Evolutionary conservation across 2,113 vertebrate species (phyloP).

Genomic region (Panthera uncia): DNA sequence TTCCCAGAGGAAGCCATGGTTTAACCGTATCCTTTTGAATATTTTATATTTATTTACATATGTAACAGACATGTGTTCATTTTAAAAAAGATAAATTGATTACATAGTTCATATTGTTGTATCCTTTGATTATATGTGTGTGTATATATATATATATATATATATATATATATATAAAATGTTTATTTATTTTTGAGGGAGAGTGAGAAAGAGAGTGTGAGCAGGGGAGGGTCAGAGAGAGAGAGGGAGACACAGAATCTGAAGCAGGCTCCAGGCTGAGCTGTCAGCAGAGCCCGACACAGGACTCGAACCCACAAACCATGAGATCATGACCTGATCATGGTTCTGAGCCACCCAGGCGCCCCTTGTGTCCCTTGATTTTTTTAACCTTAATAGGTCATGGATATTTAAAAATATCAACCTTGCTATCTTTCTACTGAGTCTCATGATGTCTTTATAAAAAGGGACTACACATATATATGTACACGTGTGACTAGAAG

Average conservation of each 20-base stretch:
- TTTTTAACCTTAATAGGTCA: not conserved
- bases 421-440: not conserved
- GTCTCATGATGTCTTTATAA: not conserved
- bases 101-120: not conserved
- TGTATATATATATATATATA: too few relatives aligned
- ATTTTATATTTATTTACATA: not conserved
- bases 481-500: not conserved
- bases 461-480: not conserved
- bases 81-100: not conserved
- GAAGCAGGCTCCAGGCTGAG: too few relatives aligned
- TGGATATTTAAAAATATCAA: not conserved
- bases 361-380: not conserved
- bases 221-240: too few relatives aligned
- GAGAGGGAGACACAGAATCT: too few relatives aligned
- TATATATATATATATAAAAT: too few relatives aligned
- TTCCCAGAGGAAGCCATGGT: not conserved
- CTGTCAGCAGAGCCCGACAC: too few relatives aligned
- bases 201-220: too few relatives aligned
- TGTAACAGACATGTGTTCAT: not conserved
- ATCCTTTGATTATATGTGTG: not conserved
- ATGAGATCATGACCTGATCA: too few relatives aligned
- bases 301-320: too few relatives aligned
- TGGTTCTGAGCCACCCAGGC: too few relatives aligned
- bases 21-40: not conserved
- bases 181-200: too few relatives aligned